Percentiles rank a stretch among this genome's conserved stretches.
These are phyloP conservation scores for Papilio machaon DNA, from an alignment of 1,140 invertebrate species.

Conservation along the genomic window DNA sequence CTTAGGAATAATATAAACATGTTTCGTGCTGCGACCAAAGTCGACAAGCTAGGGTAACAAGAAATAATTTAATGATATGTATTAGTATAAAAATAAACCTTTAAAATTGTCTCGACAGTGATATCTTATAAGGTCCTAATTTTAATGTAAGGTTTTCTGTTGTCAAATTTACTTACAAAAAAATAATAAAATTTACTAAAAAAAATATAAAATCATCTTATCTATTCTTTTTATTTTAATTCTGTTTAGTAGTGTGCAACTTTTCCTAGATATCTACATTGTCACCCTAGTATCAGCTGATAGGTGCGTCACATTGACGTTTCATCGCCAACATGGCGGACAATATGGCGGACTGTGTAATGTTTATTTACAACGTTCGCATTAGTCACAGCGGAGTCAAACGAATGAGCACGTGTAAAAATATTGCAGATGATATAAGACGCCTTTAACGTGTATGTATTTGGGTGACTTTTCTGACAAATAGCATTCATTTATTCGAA, in stretches of 20 bases:
- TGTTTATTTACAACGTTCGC: slow-evolving; percentile 66
- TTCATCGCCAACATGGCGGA: slow-evolving; percentile 63
- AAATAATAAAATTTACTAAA: too few species aligned
- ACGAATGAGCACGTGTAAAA: slow-evolving; percentile 32
- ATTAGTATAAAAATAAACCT: neutral
- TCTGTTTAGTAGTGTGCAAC: slow-evolving; percentile 12
- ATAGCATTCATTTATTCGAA: neutral
- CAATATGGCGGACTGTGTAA: slow-evolving; percentile 60
- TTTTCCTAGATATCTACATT: slow-evolving; percentile 46
- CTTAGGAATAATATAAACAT: neutral
- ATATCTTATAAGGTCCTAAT: too few species aligned
- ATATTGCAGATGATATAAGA: neutral
- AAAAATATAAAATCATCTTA: too few species aligned
- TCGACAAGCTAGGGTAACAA: slow-evolving; percentile 1
- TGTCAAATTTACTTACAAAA: too few species aligned
- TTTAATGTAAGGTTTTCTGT: too few species aligned
- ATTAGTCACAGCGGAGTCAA: slow-evolving; percentile 46
- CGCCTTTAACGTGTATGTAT: slow-evolving; percentile 1
- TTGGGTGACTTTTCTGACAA: neutral
- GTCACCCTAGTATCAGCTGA: slow-evolving; percentile 64
- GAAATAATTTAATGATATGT: slow-evolving; percentile 41
- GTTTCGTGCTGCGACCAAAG: neutral
- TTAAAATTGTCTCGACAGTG: neutral
- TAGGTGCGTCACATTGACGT: slow-evolving; percentile 68
- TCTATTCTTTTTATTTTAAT: too few species aligned